A percentile compares a stretch with the other conserved stretches of the same genome.
Evolutionary conservation across 2,888 invertebrate species (phyloP).

Genomic region (Cosmia trapezina): DNA sequence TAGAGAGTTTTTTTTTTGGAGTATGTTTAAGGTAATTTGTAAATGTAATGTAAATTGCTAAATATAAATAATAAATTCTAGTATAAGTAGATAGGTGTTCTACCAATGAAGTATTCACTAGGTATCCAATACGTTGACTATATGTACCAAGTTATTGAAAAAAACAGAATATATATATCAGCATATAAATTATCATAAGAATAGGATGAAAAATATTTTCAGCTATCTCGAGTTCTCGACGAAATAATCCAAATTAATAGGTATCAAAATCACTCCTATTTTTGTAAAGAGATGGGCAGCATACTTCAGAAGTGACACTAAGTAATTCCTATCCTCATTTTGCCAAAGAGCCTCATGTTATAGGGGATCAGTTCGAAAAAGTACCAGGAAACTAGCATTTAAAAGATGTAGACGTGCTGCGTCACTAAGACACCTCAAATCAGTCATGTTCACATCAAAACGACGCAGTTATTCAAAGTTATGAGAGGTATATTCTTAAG

Average conservation of each 20-base stretch:
- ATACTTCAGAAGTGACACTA: not conserved
- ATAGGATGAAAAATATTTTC: too few relatives aligned
- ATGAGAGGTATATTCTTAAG: conserved; percentile 80
- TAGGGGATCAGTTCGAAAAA: not conserved
- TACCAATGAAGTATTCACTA: not conserved
- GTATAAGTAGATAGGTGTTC: not conserved
- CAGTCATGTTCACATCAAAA: conserved; percentile 65
- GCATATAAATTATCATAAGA: too few relatives aligned
- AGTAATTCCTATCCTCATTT: not conserved
- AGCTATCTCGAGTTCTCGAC: not conserved
- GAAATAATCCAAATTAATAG: not conserved
- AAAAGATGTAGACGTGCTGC: conserved; percentile 9
- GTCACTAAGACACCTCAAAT: conserved; percentile 44
- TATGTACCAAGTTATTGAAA: not conserved
- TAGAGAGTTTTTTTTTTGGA: not conserved
- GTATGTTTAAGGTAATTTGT: not conserved
- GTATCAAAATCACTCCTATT: not conserved
- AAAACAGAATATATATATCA: not conserved
- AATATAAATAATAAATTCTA: not conserved
- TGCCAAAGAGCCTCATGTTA: not conserved
- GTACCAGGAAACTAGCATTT: conserved; percentile 38
- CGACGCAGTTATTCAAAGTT: conserved; percentile 66
- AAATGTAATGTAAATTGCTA: not conserved
- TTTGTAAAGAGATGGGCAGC: not conserved
- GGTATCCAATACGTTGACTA: not conserved